Conservation (phyloP, 2,113 vertebrate genomes). For the Heteronetta atricapilla region DNA sequence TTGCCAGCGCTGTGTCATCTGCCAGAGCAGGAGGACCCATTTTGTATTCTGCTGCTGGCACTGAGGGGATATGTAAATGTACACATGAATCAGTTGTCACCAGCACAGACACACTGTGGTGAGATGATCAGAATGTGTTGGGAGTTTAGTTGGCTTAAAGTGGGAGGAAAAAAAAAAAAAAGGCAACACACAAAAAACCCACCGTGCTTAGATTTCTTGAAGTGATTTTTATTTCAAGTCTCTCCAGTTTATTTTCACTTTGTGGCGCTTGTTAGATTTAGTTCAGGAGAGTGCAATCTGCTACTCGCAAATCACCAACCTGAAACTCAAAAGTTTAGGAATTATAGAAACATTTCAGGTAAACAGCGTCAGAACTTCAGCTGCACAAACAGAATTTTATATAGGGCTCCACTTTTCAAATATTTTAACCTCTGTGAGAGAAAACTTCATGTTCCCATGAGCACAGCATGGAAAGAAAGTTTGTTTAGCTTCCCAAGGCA, state of each 20-base stretch:
- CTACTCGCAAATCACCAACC: slow-evolving; percentile 65
- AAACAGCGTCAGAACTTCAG: slow-evolving; percentile 12
- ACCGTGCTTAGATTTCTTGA: slow-evolving; percentile 69
- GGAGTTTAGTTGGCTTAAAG: slow-evolving; percentile 79
- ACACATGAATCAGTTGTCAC: slow-evolving; percentile 98
- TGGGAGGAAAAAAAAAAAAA: not conserved
- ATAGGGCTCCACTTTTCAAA: not conserved
- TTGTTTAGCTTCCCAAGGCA: slow-evolving; percentile 23
- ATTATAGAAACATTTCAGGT: slow-evolving; percentile 64
- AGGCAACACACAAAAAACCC: not conserved
- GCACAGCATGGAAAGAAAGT: not conserved
- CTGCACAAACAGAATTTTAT: slow-evolving; percentile 22
- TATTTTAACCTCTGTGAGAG: not conserved
- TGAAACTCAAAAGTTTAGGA: slow-evolving; percentile 55
- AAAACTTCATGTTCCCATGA: not conserved
- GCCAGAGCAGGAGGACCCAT: slow-evolving; percentile 85
- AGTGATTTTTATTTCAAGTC: slow-evolving; percentile 72
- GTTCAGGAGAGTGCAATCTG: slow-evolving; percentile 72
- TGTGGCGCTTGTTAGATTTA: slow-evolving; percentile 69
- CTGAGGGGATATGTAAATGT: slow-evolving; percentile 90
- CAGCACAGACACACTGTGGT: slow-evolving; percentile 86
- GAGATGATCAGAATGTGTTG: slow-evolving; percentile 85
- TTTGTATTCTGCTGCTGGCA: slow-evolving; percentile 92
- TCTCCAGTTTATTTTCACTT: slow-evolving; percentile 74
- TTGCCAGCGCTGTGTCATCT: slow-evolving; percentile 92